A percentile compares a stretch with the other conserved stretches of the same genome.
These are phyloP conservation scores for Vireo griseus DNA, from an alignment of 2,797 vertebrate genomes.

Conservation along the genomic window DNA sequence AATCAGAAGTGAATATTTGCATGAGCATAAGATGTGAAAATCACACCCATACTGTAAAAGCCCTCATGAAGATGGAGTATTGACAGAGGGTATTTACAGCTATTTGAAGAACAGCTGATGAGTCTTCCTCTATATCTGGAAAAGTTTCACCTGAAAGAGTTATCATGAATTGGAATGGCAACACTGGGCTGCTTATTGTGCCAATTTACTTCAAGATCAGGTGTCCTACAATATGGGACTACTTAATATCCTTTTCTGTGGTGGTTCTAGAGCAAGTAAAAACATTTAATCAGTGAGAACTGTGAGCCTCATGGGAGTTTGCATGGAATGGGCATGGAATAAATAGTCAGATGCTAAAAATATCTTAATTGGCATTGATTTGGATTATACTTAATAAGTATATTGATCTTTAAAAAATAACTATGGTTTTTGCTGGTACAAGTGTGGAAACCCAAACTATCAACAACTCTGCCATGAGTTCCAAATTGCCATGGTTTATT, in stretches of 20 bases:
- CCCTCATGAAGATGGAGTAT: background rate
- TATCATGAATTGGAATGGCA: background rate
- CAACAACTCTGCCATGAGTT: background rate
- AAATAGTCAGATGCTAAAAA: background rate
- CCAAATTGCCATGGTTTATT: background rate
- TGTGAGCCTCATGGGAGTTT: background rate
- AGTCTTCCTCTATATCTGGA: background rate
- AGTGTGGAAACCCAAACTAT: background rate
- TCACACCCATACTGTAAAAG: background rate
- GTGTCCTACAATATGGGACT: background rate
- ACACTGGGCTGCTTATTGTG: background rate
- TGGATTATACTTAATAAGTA: background rate
- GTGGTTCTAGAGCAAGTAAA: background rate
- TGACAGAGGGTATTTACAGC: background rate
- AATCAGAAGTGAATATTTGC: background rate
- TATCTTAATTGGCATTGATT: background rate
- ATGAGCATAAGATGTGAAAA: background rate
- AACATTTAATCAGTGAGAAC: background rate
- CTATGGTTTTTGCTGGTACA: background rate
- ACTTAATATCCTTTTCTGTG: background rate
- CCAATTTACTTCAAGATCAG: background rate
- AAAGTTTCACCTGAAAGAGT: background rate
- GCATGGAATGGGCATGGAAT: background rate
- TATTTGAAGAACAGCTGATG: background rate
- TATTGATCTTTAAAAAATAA: background rate